Percentiles rank a stretch among this genome's conserved stretches.
phyloP scores from a whole-genome alignment of 2,113 vertebrate species.

The Anhinga anhinga region DNA sequence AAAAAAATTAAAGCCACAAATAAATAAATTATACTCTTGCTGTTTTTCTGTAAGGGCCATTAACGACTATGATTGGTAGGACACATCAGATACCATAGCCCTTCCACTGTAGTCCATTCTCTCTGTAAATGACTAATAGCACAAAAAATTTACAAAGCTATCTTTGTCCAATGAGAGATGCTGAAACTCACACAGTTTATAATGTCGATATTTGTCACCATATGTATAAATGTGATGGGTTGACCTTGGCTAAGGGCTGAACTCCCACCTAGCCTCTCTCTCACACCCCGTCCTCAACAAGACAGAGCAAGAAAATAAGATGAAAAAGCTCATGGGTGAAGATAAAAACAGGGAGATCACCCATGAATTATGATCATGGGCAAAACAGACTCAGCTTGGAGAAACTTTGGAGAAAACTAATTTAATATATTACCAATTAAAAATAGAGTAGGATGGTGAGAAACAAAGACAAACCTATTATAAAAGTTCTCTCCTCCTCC shows the following conservation, averaged over 20 bases:
- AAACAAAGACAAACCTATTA: neutral
- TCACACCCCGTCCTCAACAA: neutral
- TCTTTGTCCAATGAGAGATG: neutral
- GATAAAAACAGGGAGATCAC: neutral
- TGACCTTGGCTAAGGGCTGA: neutral
- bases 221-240: neutral
- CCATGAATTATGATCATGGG: accelerated
- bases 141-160: neutral
- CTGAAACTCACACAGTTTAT: neutral
- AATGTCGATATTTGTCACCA: neutral
- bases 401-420: neutral
- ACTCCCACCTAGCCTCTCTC: accelerated
- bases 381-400: neutral
- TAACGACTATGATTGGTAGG: neutral
- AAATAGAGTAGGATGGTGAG: neutral
- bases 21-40: neutral
- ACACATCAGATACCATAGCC: neutral
- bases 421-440: neutral
- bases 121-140: neutral
- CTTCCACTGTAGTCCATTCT: neutral
- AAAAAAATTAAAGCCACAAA: neutral
- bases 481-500: neutral
- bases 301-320: neutral
- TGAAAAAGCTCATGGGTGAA: neutral
- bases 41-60: neutral